Evolutionary conservation across 2,113 vertebrate species (phyloP), one percentile per base, ranked within the genome.

Genomic region (Oncorhynchus kisutch): DNA sequence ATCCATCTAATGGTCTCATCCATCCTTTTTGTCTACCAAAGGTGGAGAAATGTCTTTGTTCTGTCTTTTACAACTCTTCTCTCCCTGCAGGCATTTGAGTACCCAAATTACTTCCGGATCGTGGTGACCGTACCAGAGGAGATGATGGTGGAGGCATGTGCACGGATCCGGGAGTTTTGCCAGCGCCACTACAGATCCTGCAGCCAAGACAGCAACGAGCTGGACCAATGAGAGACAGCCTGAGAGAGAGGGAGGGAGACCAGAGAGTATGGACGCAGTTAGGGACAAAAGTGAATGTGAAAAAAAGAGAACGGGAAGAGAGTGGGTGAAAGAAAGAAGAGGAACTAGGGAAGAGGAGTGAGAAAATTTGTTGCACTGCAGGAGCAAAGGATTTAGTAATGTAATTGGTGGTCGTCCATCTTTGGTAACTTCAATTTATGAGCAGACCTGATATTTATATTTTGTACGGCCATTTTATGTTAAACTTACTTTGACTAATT

Each of bases 61-160:
- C 11, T 74, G n/a, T 16, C n/a, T 25, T 8, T n/a, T 18, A 49
- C 27, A 67, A 2, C 13, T 18, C 65, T 64, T 24, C 73, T 78
- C 83, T 1, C 25, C 72, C 78, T 67, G 34, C 90, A 99, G 98
- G 97, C 96, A 2, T 99, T 99, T 65, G 97, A 98, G 82, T 99
- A 97, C 81, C 94, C 95, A 0, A 95, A 96, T 85, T 99, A 91
- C 91, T 99, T 99, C 87, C 95, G 97, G 0, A 93, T 99, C 25
- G 97, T 99, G 73, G 92, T 99, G 88, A 98, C 97, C 0, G 95
- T 97, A 57, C 97, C 98, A 0, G 93, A 95, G 80, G 92, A 96
- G 82, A 93, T 97, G 95, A 96, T 99, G 93, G 48, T 94, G 86
- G 96, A 99, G 85, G 97, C 98, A 0, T 99, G 97, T 34, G 80